Percentiles rank a stretch among this genome's conserved stretches.
phyloP scores from a whole-genome alignment of 2,113 vertebrate species.

The Microtus montanus region DNA sequence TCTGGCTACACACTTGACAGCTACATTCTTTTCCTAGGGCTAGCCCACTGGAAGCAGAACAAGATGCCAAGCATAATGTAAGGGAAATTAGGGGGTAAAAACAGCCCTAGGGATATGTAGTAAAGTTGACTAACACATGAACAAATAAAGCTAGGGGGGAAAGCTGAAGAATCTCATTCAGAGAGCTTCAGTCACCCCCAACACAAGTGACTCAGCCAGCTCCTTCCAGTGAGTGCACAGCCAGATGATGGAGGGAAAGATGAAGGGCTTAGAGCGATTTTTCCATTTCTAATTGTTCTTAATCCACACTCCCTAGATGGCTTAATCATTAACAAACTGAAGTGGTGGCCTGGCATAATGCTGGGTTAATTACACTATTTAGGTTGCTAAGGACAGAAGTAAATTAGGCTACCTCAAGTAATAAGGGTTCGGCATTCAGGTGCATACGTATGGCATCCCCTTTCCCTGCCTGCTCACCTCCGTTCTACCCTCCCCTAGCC shows the following conservation, averaged over 20 bases:
- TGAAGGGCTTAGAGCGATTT: not conserved
- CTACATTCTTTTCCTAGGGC: conserved; percentile 71
- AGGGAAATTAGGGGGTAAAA: not conserved
- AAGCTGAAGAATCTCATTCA: not conserved
- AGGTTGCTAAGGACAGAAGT: conserved; percentile 52
- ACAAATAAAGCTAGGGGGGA: conserved; percentile 20
- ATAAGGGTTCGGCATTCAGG: not conserved
- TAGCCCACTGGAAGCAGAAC: conserved; percentile 64
- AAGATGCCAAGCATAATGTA: conserved; percentile 72
- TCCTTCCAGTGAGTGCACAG: not conserved
- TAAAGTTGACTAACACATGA: conserved; percentile 36
- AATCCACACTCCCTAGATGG: conserved; percentile 42
- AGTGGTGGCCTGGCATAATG: conserved; percentile 27
- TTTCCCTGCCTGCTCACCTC: not conserved
- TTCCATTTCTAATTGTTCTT: conserved; percentile 53
- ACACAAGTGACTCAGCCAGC: not conserved
- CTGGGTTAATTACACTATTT: conserved; percentile 26
- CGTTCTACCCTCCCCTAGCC: not conserved
- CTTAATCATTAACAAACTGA: conserved; percentile 46
- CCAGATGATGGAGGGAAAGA: conserved; percentile 6
- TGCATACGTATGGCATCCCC: not conserved
- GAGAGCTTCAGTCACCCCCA: not conserved
- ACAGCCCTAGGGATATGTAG: conserved; percentile 52
- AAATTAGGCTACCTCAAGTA: conserved; percentile 36
- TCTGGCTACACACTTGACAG: conserved; percentile 68